phyloP scores from a whole-genome alignment of 2,113 vertebrate species.

The Orthonyx spaldingii region DNA sequence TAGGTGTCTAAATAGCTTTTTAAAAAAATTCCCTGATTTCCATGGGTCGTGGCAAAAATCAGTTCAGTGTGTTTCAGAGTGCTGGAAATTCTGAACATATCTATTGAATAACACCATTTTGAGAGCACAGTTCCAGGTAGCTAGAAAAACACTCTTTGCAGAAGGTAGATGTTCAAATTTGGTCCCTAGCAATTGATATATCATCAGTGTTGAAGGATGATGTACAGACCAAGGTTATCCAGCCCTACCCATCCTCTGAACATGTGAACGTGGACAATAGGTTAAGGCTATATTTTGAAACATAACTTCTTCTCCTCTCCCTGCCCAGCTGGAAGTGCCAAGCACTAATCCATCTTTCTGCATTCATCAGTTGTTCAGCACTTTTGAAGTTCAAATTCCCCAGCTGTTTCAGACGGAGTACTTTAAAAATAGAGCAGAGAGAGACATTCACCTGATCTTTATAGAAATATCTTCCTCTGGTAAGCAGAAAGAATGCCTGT shows the following conservation, averaged over 20 bases:
- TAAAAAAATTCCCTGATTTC: not conserved
- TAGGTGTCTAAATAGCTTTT: not conserved
- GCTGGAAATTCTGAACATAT: not conserved
- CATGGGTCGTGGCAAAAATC: not conserved
- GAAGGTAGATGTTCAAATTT: not conserved
- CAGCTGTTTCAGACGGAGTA: not conserved
- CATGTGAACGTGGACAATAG: not conserved
- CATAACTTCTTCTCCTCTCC: not conserved
- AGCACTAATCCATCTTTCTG: not conserved
- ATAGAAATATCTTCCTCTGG: not conserved
- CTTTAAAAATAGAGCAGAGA: constrained; percentile 6
- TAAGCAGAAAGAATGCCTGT: not conserved
- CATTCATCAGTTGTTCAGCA: not conserved
- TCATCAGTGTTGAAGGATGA: not conserved
- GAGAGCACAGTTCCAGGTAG: not conserved
- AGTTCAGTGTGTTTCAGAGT: not conserved
- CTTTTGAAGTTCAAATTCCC: not conserved
- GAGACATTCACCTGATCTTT: constrained; percentile 4
- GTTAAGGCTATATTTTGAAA: not conserved
- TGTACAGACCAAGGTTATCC: not conserved
- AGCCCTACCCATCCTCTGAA: not conserved
- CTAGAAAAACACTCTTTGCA: not conserved
- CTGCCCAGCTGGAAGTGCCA: not conserved
- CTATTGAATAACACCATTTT: not conserved
- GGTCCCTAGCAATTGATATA: not conserved